These are phyloP conservation scores for Drosophila pseudotakahashii DNA, from an alignment of 2,888 invertebrate species.

Conservation along the genomic window DNA sequence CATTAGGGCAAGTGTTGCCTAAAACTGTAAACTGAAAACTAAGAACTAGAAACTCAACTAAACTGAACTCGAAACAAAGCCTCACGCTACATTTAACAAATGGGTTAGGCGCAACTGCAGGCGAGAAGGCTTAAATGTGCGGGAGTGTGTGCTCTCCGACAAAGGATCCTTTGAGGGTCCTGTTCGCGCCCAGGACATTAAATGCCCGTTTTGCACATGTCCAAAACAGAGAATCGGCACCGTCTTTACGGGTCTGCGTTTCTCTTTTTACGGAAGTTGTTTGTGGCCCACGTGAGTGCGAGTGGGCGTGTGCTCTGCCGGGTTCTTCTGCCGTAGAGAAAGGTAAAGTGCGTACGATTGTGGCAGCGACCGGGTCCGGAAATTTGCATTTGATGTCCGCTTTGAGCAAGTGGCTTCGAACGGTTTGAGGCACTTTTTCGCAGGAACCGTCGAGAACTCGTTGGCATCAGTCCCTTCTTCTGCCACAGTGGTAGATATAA, in stretches of 20 bases:
- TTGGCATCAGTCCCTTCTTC: constrained; percentile 2
- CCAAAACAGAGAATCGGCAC: constrained; percentile 63
- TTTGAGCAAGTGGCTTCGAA: constrained; percentile 20
- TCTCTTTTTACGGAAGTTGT: constrained; percentile 15
- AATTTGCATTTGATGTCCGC: constrained; percentile 45
- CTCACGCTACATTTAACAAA: constrained; percentile 76
- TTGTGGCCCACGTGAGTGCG: constrained; percentile 17
- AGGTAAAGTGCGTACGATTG: constrained; percentile 61
- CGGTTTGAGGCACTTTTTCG: constrained; percentile 7
- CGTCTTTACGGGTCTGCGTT: constrained; percentile 19
- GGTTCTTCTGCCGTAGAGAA: constrained; percentile 48
- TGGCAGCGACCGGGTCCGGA: constrained; percentile 27
- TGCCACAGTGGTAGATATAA: not conserved
- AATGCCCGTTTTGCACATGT: constrained; percentile 68
- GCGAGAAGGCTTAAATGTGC: constrained; percentile 43
- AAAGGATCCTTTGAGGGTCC: constrained; percentile 56
- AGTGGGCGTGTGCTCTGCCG: constrained; percentile 1
- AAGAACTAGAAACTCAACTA: constrained; percentile 50
- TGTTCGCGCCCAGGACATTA: constrained; percentile 57
- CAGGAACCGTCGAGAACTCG: not conserved
- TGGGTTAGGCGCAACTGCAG: constrained; percentile 57
- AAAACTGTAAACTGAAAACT: constrained; percentile 64
- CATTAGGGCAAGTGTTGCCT: constrained; percentile 70
- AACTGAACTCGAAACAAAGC: constrained; percentile 63
- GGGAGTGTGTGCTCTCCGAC: constrained; percentile 47